Conservation (phyloP, 2,888 invertebrate genomes). For the Amorpha juglandis region DNA sequence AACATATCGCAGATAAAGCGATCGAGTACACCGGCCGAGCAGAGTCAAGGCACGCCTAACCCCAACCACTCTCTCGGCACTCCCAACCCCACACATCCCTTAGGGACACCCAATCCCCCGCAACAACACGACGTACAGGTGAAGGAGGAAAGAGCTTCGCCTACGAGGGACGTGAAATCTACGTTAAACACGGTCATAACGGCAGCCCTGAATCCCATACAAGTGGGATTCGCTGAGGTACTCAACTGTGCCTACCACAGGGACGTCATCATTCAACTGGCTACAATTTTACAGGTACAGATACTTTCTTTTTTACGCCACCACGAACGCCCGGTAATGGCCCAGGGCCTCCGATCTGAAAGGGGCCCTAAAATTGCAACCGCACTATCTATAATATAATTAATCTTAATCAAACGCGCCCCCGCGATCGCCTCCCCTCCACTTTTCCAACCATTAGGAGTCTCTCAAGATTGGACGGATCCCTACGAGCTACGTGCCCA, state of each 20-base stretch:
- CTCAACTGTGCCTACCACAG: constrained; percentile 95
- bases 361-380: too few species aligned
- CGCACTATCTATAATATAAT: too few species aligned
- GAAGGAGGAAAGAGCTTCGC: constrained; percentile 69
- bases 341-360: too few species aligned
- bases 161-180: constrained; percentile 65
- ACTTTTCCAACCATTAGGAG: too few species aligned
- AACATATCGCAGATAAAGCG: constrained; percentile 78
- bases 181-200: constrained; percentile 64
- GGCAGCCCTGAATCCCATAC: constrained; percentile 84
- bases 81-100: constrained; percentile 69
- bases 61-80: constrained; percentile 74
- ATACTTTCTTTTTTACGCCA: too few species aligned
- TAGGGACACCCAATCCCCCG: constrained; percentile 64
- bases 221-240: constrained; percentile 91
- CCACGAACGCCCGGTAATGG: too few species aligned
- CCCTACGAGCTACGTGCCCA: too few species aligned
- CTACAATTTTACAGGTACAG: constrained; percentile 90
- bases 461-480: too few species aligned
- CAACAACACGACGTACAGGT: constrained; percentile 71
- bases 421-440: too few species aligned
- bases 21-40: constrained; percentile 71
- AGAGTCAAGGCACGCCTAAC: constrained; percentile 74
- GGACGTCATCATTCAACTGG: constrained; percentile 92
- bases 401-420: too few species aligned